Base-by-base conservation (phyloP, 2,888 invertebrate genomes). In the Caenorhabditis sp. region DNA sequence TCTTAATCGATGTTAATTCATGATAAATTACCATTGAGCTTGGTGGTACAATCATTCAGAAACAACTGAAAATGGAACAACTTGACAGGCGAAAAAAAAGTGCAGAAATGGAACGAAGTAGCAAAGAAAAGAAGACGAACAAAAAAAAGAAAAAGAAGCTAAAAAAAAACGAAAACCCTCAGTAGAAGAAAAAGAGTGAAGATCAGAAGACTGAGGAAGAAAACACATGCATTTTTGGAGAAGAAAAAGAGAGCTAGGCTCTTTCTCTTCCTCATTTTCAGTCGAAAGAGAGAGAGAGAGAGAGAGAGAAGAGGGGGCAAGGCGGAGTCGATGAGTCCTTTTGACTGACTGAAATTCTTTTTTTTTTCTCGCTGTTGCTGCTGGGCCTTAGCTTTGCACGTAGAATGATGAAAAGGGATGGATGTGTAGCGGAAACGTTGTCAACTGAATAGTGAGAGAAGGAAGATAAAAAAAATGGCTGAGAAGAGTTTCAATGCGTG, bases 21-120 rank as follows among this genome's bases (percentile, higher is more conserved):
- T 79, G 79, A 58, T 79, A 79, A 66, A 79, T 65, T 50, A 79
- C 75, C 77, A 79, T 79, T 36, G 79, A 75, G 53, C 70, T 68
- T n/a, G 79, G 73, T 19, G 79, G 75, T 51, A 73, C 72, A 61
- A 79, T 63, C 79, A 79, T 79, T 26, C 6, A 26, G 10, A 55
- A 55, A 55, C 4, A 55, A 55, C n/a, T 55, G 55, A 1, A 55
- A 55, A 27, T 55, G 24, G 24, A 1, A 17, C 21, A 21, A 21
- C 12, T 12, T 53, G 5, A 5, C 8, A 5, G 23, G 8, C 53
- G 4, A 21, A 6, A 24, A 24, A 17, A 55, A 58, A 36, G 36
- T 31, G 19, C 19, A 58, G 2, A n/a, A 58, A 19, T 17, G 17
- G 17, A 55, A 55, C 21, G n/a, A 51, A 51, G 51, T 23, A 51